These are phyloP conservation scores for Monochamus saltuarius DNA, from an alignment of 1,140 invertebrate genomes.

Conservation along the genomic window DNA sequence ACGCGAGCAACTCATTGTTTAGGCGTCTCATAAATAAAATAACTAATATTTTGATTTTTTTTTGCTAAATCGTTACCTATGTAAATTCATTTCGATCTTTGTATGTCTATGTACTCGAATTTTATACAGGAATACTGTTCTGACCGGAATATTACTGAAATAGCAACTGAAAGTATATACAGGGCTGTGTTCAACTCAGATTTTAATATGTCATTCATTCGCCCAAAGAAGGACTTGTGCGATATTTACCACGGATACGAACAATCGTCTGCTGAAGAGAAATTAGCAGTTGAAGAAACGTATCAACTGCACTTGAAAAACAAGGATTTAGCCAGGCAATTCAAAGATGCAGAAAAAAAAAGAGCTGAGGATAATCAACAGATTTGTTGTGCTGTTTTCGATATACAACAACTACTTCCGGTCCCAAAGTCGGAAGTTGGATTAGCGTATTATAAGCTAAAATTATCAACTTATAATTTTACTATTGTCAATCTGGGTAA, in stretches of 20 bases:
- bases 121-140: slow-evolving; percentile 15
- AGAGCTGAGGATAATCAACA: slow-evolving; percentile 5
- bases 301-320: slow-evolving; percentile 5
- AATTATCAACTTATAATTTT: slow-evolving; percentile 34
- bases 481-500: slow-evolving; percentile 36
- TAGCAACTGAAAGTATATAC: slow-evolving; percentile 15
- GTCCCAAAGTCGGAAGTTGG: slow-evolving; percentile 13
- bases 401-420: slow-evolving; percentile 14
- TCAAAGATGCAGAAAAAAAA: slow-evolving; percentile 13
- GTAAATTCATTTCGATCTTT: too few relatives aligned
- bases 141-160: slow-evolving; percentile 5
- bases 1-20: too few relatives aligned
- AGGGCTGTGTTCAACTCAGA: slow-evolving; percentile 5
- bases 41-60: too few relatives aligned
- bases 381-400: slow-evolving; percentile 14
- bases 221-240: slow-evolving; percentile 19
- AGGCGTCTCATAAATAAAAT: too few relatives aligned
- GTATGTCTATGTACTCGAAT: too few relatives aligned
- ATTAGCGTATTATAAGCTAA: slow-evolving; percentile 21
- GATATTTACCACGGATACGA: slow-evolving; percentile 16
- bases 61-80: too few relatives aligned
- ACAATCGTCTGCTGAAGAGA: not conserved
- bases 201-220: slow-evolving; percentile 20
- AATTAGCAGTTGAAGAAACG: not conserved
- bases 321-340: slow-evolving; percentile 10